phyloP scores from a whole-genome alignment of 2,797 vertebrate species.

The Tenualosa thibaudeaui region DNA sequence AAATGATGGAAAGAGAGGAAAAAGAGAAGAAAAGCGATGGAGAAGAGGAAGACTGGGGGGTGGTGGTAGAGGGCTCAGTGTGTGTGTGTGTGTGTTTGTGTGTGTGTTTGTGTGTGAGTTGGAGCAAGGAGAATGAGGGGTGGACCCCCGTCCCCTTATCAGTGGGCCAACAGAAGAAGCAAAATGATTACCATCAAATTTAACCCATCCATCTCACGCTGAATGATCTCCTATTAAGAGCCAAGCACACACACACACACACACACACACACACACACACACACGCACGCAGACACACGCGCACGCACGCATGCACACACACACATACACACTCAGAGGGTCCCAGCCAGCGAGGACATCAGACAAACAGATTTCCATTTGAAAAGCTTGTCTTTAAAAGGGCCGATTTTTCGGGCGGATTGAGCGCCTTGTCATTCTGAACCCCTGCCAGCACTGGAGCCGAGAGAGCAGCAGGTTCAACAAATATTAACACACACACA shows the following conservation, averaged over 20 bases:
- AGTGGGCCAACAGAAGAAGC: constrained; percentile 72
- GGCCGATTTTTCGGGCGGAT: constrained; percentile 66
- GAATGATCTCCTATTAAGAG: constrained; percentile 58
- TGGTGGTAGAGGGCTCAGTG: constrained; percentile 40
- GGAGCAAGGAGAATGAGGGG: constrained; percentile 35
- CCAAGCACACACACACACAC: constrained; percentile 28
- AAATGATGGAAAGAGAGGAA: constrained; percentile 16
- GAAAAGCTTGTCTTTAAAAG: constrained; percentile 65
- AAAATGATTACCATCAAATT: constrained; percentile 82
- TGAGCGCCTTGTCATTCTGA: constrained; percentile 53
- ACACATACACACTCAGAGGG: constrained; percentile 27
- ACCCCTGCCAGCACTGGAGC: constrained; percentile 35
- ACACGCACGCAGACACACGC: constrained; percentile 33
- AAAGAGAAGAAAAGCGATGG: background rate
- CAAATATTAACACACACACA: constrained; percentile 30
- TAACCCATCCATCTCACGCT: constrained; percentile 66
- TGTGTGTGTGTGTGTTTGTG: constrained; percentile 38
- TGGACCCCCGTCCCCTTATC: constrained; percentile 69
- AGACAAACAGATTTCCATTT: constrained; percentile 80
- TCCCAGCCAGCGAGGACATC: constrained; percentile 56
- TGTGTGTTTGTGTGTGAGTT: constrained; percentile 3
- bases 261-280: constrained; percentile 34
- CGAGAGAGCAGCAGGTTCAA: background rate
- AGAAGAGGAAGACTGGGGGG: constrained; percentile 34
- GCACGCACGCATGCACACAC: constrained; percentile 32